Base-by-base conservation (phyloP, 2,888 invertebrate genomes). In the Listrodromus nycthemerus region DNA sequence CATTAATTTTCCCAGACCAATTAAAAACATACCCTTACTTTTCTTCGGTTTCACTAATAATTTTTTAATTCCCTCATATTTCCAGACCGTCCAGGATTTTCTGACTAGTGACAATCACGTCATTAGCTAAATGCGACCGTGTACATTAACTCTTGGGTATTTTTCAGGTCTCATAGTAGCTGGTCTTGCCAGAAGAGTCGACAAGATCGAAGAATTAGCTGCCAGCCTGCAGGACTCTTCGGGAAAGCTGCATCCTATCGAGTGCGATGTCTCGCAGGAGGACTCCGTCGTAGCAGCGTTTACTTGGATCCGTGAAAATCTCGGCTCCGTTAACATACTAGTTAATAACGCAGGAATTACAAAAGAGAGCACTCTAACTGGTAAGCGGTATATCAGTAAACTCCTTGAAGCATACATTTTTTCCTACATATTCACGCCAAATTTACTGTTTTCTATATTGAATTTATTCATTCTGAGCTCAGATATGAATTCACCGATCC, bases 321-420 rank as follows among this genome's bases (percentile, higher is more conserved):
- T 93, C 13, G 94, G 94, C 1, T 91, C 93, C 0, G 92, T 95
- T 8, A 93, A 94, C 86, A 90, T 95, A 0, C 92, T 94, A 84
- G 89, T 95, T 30, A 95, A 95, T 89, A 94, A 94, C 85, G 95
- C 95, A 4, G 94, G 94, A 16, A 90, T 94, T 2, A 90, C 93
- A 1, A 91, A 93, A 76, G 89, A 90, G 27, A 89, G 90, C 1
- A 89, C 90, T 8, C 87, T 92, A 3, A 88, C 87, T 66, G 91
- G 92, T 92, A 83, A 74, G 45, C 19, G 8, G 8, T 55, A 3
- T 13, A 52, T 52, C 52, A 21, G 1, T 19, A 8, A 8, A 33
- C 8, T 1, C 33, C 8, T 8, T 33, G 8, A 2, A 50, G n/a
- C 5, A 19, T 50, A 19, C 5, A 33, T 33, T 33, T 7, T 6